phyloP scores from a whole-genome alignment of 2,888 invertebrate genomes.

The Calameuta idolon region DNA sequence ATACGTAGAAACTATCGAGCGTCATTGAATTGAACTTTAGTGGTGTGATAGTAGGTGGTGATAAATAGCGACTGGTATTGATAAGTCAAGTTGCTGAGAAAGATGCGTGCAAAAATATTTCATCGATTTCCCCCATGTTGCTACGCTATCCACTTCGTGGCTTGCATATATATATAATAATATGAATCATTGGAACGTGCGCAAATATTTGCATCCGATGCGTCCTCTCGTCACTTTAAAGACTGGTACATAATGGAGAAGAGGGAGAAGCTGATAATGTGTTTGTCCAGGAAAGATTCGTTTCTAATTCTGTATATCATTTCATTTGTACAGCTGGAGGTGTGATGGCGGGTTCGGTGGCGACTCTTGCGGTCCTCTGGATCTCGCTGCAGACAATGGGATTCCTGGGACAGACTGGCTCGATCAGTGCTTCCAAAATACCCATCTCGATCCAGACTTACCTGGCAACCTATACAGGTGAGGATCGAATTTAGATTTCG shows the following conservation, averaged over 20 bases:
- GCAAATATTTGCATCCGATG: background rate
- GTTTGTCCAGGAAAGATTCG: background rate
- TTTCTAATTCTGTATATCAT: background rate
- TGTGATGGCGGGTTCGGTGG: slow-evolving; percentile 61
- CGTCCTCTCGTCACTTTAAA: background rate
- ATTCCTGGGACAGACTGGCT: slow-evolving; percentile 48
- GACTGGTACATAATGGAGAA: background rate
- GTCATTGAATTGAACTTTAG: background rate
- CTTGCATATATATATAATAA: too few relatives aligned
- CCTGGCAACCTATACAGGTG: slow-evolving; percentile 47
- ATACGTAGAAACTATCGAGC: background rate
- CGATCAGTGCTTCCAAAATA: slow-evolving; percentile 46
- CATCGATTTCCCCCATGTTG: background rate
- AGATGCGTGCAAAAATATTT: background rate
- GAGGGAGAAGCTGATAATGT: background rate
- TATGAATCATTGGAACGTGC: background rate
- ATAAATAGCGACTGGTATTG: background rate
- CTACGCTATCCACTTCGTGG: background rate
- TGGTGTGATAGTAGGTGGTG: too few relatives aligned
- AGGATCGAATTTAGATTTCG: slow-evolving; percentile 9
- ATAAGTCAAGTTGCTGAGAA: background rate
- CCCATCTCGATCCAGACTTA: slow-evolving; percentile 50
- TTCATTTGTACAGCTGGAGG: slow-evolving; percentile 51
- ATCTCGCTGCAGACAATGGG: slow-evolving; percentile 55
- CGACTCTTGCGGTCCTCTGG: slow-evolving; percentile 56